These are phyloP conservation scores for Amphilophus citrinellus DNA, from an alignment of 2,113 vertebrate genomes.

Conservation along the genomic window DNA sequence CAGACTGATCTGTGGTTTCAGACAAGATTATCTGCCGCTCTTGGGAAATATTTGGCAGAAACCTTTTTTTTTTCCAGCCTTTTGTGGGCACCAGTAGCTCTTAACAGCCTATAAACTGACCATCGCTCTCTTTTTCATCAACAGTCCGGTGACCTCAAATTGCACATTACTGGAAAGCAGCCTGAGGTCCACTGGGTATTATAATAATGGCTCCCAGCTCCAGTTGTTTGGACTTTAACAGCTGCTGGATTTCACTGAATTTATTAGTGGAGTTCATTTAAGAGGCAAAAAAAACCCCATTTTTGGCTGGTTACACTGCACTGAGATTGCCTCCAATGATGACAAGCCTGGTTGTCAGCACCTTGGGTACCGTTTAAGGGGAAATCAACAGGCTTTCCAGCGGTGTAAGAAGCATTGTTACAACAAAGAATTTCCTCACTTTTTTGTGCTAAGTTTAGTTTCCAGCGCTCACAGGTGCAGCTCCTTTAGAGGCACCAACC, in stretches of 20 bases:
- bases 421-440: too few species aligned
- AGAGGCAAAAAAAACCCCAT: background rate
- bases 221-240: constrained; percentile 11
- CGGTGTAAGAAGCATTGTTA: too few species aligned
- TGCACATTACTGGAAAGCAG: constrained; percentile 40
- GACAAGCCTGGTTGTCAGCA: too few species aligned
- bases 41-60: constrained; percentile 7
- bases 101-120: constrained; percentile 24
- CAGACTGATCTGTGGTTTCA: constrained; percentile 17
- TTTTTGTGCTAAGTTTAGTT: background rate
- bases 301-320: background rate
- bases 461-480: background rate
- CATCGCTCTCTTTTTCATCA: constrained; percentile 29
- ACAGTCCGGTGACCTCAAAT: constrained; percentile 14
- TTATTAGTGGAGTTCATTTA: constrained; percentile 8
- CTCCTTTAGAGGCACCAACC: background rate
- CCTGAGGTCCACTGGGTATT: constrained; percentile 2
- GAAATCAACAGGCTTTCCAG: too few species aligned
- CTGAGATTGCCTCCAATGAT: too few species aligned
- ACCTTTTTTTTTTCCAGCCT: background rate
- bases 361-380: too few species aligned
- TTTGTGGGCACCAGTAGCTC: constrained; percentile 10
- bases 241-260: constrained; percentile 4
- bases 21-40: background rate
- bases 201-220: constrained; percentile 19